Evolutionary conservation across 2,113 vertebrate species (phyloP), one percentile per base, ranked within the genome.

Genomic region (Delphinus delphis): DNA sequence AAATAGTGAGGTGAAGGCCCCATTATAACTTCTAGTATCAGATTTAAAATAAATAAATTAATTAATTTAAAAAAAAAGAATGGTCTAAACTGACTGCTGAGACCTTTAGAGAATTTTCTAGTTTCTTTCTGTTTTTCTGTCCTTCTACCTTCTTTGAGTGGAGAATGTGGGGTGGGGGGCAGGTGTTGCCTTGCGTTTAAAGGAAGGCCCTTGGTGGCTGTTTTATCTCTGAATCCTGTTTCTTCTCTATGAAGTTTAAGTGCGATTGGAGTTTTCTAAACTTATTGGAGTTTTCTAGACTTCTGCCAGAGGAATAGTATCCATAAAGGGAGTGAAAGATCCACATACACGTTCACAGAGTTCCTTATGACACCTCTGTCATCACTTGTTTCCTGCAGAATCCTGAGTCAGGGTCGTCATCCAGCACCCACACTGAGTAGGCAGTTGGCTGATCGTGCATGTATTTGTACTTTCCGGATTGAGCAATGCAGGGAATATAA

Each of bases 391-490:
- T 86, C 13, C 71, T 31, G 41, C 12, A 85, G 23, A 13, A 62
- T 63, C 17, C 5, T 1, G 38, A 55, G 31, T 3, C 0, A 0
- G 1, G 23, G 23, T 36, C 1, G 1, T 26, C 36, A 3, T 4
- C n/a, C 2, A 1, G 18, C 33, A 44, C 3, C 21, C 12, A 26
- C 38, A 3, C 44, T 1, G 18, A 36, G 23, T 26, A 1, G 36
- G 13, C 0, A 0, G 31, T 71, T 1, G 8, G 15, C 17, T 26
- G 38, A 41, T 9, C 4, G 0, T 4, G 41, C 13, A 25, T n/a
- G 70, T 36, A 5, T 55, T 13, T 82, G 25, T 31, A 31, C 31
- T 67, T 33, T 74, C 36, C 47, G 23, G 13, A 36, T 2, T 6
- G 14, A 58, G 10, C 8, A 14, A 53, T 18, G 3, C 36, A 18